Conservation (phyloP, 2,113 vertebrate genomes). For the Gavialis gangeticus region DNA sequence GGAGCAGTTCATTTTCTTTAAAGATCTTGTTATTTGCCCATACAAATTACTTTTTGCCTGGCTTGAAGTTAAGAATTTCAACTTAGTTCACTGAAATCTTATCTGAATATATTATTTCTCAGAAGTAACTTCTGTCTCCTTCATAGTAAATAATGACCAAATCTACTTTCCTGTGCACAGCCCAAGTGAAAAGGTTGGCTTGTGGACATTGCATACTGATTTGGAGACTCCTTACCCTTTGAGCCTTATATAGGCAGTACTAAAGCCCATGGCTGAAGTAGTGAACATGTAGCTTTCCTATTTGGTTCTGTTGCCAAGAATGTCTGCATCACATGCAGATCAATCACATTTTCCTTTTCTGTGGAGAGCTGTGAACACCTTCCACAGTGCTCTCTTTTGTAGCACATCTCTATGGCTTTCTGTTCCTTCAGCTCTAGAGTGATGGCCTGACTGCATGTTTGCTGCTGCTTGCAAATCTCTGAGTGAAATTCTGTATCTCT, state of each 20-base stretch:
- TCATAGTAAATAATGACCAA: not conserved
- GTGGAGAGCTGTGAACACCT: fast-evolving
- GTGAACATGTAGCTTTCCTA: not conserved
- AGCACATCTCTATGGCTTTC: too few relatives aligned
- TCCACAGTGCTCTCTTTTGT: not conserved
- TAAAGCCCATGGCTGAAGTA: not conserved
- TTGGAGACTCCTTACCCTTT: not conserved
- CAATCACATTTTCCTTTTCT: not conserved
- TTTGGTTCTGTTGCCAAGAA: not conserved
- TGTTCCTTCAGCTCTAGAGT: too few relatives aligned
- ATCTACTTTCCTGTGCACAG: not conserved
- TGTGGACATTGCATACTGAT: not conserved
- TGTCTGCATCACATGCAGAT: fast-evolving
- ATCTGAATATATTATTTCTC: constrained; percentile 5
- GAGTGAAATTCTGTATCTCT: too few relatives aligned
- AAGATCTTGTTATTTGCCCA: constrained; percentile 15
- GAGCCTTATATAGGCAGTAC: not conserved
- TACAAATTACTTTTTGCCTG: constrained; percentile 24
- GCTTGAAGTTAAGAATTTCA: constrained; percentile 5
- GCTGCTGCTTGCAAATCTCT: too few relatives aligned
- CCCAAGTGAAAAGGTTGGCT: not conserved
- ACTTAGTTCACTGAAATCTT: not conserved
- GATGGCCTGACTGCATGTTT: too few relatives aligned
- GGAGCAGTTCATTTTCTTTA: not conserved
- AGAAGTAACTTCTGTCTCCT: not conserved